Evolutionary conservation across 2,797 vertebrate genomes (phyloP).

Genomic region (Pseudomugil gertrudae): DNA sequence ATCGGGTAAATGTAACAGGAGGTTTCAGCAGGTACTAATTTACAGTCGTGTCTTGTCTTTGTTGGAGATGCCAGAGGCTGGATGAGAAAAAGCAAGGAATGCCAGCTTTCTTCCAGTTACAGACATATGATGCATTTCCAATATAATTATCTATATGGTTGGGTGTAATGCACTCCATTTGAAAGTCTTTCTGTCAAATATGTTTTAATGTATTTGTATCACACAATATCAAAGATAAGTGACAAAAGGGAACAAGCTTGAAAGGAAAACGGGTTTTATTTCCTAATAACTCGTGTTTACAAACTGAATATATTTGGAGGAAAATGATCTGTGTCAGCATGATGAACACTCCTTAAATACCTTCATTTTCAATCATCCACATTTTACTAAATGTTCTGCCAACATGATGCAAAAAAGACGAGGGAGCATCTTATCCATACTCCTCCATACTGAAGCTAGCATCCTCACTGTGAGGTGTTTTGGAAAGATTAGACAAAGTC

Average conservation of each 20-base stretch:
- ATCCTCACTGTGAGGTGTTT: conserved; percentile 23
- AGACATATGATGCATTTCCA: conserved; percentile 37
- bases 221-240: conserved; percentile 6
- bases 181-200: conserved; percentile 25
- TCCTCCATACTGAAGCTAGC: background rate
- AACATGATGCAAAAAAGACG: conserved; percentile 32
- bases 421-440: background rate
- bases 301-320: conserved; percentile 29
- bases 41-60: background rate
- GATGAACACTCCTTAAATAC: conserved; percentile 22
- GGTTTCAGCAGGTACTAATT: background rate
- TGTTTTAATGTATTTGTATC: background rate
- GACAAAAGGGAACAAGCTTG: background rate
- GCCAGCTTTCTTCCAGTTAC: conserved; percentile 11
- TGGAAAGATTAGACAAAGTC: conserved; percentile 32
- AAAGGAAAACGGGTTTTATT: conserved; percentile 1
- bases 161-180: conserved; percentile 41
- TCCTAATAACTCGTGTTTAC: conserved; percentile 5
- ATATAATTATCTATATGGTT: conserved; percentile 46
- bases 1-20: background rate
- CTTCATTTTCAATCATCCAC: conserved; percentile 50
- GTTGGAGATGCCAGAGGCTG: background rate
- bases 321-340: conserved; percentile 33
- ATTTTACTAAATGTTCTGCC: conserved; percentile 24
- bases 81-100: background rate